phyloP scores from a whole-genome alignment of 2,888 invertebrate species.

The Eucera pruinosa region DNA sequence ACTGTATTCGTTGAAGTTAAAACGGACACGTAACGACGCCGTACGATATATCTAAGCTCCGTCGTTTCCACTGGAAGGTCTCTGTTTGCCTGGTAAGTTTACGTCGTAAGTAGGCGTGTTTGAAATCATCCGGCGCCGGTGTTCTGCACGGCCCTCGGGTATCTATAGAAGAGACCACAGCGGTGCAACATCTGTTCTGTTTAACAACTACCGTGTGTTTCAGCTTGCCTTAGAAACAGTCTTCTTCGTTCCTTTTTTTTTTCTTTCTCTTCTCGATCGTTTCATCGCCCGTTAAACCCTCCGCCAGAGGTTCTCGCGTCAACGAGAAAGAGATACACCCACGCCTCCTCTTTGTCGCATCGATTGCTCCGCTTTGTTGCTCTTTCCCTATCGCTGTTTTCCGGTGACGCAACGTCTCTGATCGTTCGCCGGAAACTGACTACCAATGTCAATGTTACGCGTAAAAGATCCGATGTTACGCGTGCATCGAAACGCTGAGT shows the following conservation, averaged over 20 bases:
- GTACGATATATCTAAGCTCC: not conserved
- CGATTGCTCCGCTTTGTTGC: conserved; percentile 17
- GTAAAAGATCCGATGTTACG: too few relatives aligned
- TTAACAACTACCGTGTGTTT: not conserved
- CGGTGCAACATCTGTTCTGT: not conserved
- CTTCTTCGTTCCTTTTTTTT: not conserved
- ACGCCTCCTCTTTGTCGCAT: not conserved
- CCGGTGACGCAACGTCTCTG: conserved; percentile 27
- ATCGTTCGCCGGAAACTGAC: conserved; percentile 17
- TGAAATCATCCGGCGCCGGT: not conserved
- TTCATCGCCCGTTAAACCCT: too few relatives aligned
- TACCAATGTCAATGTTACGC: conserved; percentile 54
- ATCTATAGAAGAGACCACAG: not conserved
- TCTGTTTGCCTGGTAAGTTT: too few relatives aligned
- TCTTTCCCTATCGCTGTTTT: not conserved
- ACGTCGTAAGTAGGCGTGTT: not conserved
- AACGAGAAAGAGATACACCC: conserved; percentile 6
- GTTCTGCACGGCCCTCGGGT: not conserved
- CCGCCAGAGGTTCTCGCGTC: too few relatives aligned
- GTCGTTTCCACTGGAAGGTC: too few relatives aligned
- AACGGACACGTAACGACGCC: not conserved
- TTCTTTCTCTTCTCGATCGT: not conserved
- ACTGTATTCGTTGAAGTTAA: not conserved
- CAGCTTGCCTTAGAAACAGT: too few relatives aligned
- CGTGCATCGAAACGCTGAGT: too few relatives aligned